Evolutionary conservation across 2,888 invertebrate genomes (phyloP).

Genomic region (Aproaerema taeniolella): DNA sequence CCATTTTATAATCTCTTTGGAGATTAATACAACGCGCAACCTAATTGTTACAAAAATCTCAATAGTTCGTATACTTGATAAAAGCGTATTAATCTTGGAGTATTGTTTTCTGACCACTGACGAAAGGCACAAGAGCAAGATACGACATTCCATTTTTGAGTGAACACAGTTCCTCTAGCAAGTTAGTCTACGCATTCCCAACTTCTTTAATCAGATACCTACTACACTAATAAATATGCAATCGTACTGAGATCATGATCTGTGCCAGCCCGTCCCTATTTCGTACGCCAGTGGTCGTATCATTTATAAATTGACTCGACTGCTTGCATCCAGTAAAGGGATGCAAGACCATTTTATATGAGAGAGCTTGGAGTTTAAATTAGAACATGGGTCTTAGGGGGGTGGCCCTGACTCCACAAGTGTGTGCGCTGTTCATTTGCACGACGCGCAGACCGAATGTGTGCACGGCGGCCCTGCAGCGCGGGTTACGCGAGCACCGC

Average conservation of each 20-base stretch:
- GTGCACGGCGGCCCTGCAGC: conserved; percentile 68
- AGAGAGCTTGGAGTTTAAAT: conserved; percentile 12
- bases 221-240: conserved; percentile 23
- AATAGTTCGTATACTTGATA: conserved; percentile 36
- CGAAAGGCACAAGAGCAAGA: conserved; percentile 67
- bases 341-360: conserved; percentile 22
- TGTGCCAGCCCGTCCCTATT: conserved; percentile 55
- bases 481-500: conserved; percentile 69
- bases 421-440: conserved; percentile 72
- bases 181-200: conserved; percentile 28
- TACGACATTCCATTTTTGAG: conserved; percentile 48
- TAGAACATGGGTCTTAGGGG: conserved; percentile 69
- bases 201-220: conserved; percentile 21
- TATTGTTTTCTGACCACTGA: conserved; percentile 45
- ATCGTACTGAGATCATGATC: conserved; percentile 47
- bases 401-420: conserved; percentile 68
- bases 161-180: too few relatives aligned
- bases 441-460: conserved; percentile 68
- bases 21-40: conserved; percentile 51
- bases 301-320: conserved; percentile 41
- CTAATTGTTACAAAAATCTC: conserved; percentile 45
- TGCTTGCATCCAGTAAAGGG: conserved; percentile 9
- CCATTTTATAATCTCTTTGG: conserved; percentile 64
- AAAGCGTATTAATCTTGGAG: conserved; percentile 43
- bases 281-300: conserved; percentile 46